phyloP scores from a whole-genome alignment of 2,113 vertebrate genomes.

The Ameiurus melas region DNA sequence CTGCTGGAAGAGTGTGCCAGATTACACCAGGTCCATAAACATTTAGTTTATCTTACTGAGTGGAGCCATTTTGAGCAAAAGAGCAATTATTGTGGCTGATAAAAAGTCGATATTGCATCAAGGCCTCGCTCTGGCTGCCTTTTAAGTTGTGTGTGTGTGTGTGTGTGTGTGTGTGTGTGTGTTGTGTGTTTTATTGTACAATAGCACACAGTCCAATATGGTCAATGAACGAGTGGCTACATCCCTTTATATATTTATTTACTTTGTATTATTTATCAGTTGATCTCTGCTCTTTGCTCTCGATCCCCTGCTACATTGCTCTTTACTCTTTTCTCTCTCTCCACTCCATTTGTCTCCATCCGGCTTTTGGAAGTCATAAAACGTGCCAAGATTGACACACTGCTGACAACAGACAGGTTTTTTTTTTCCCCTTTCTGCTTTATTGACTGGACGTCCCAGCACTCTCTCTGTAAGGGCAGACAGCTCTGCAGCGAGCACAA shows the following conservation, averaged over 20 bases:
- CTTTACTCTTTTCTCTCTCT: constrained; percentile 54
- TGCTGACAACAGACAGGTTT: constrained; percentile 56
- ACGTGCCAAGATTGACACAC: constrained; percentile 55
- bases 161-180: too few species aligned
- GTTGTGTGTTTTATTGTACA: constrained; percentile 32
- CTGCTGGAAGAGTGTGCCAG: constrained; percentile 13
- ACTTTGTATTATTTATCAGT: constrained; percentile 60
- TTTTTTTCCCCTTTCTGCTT: constrained; percentile 38
- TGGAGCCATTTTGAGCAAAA: constrained; percentile 17
- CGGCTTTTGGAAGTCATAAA: constrained; percentile 58
- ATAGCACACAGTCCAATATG: not conserved
- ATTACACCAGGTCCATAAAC: constrained; percentile 44
- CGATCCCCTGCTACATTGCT: constrained; percentile 43
- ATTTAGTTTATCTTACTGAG: constrained; percentile 40
- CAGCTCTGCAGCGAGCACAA: constrained; percentile 5
- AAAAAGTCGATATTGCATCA: constrained; percentile 50
- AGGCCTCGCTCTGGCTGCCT: constrained; percentile 17
- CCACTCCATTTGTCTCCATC: constrained; percentile 34
- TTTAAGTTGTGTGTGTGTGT: not conserved
- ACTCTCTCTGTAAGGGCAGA: constrained; percentile 36
- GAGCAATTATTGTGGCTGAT: constrained; percentile 49
- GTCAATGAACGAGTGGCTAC: constrained; percentile 51
- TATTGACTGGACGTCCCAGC: constrained; percentile 60
- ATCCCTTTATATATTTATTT: constrained; percentile 22
- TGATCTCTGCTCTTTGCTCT: constrained; percentile 35